These are phyloP conservation scores for Myodes glareolus DNA, from an alignment of 2,113 vertebrate genomes.

Conservation along the genomic window DNA sequence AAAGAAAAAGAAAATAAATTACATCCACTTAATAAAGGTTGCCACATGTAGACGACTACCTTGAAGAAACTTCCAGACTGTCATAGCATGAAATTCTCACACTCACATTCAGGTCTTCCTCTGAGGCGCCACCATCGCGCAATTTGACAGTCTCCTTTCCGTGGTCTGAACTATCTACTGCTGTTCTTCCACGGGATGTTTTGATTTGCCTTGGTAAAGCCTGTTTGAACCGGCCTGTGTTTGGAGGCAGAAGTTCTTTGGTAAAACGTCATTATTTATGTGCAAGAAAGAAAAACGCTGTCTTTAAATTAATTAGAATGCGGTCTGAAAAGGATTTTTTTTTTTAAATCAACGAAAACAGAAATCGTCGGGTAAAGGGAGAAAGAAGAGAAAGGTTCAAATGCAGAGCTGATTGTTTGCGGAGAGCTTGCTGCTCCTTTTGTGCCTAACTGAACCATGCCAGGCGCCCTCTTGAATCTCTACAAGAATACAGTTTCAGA, in stretches of 20 bases:
- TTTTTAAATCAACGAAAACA: slow-evolving; percentile 82
- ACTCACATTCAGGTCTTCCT: neutral
- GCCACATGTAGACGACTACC: slow-evolving; percentile 43
- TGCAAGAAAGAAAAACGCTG: slow-evolving; percentile 80
- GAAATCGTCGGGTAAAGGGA: slow-evolving; percentile 79
- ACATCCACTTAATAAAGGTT: slow-evolving; percentile 16
- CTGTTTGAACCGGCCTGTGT: slow-evolving; percentile 71
- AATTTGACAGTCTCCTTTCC: neutral
- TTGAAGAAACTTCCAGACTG: slow-evolving; percentile 69
- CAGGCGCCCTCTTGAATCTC: slow-evolving; percentile 90
- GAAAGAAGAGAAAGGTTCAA: slow-evolving; percentile 82
- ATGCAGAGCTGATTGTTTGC: slow-evolving; percentile 89
- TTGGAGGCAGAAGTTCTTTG: slow-evolving; percentile 80
- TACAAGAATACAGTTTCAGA: slow-evolving; percentile 90
- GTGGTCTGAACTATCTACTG: slow-evolving; percentile 23
- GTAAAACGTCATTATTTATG: slow-evolving; percentile 81
- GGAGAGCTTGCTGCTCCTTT: slow-evolving; percentile 88
- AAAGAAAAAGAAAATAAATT: neutral
- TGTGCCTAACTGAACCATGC: slow-evolving; percentile 87
- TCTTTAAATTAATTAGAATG: slow-evolving; percentile 87
- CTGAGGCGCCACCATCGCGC: slow-evolving; percentile 38
- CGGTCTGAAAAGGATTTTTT: slow-evolving; percentile 82
- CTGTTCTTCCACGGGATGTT: slow-evolving; percentile 60
- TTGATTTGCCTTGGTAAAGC: slow-evolving; percentile 78
- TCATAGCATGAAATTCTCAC: neutral